phyloP scores from a whole-genome alignment of 2,797 vertebrate species.

The Lutra lutra region DNA sequence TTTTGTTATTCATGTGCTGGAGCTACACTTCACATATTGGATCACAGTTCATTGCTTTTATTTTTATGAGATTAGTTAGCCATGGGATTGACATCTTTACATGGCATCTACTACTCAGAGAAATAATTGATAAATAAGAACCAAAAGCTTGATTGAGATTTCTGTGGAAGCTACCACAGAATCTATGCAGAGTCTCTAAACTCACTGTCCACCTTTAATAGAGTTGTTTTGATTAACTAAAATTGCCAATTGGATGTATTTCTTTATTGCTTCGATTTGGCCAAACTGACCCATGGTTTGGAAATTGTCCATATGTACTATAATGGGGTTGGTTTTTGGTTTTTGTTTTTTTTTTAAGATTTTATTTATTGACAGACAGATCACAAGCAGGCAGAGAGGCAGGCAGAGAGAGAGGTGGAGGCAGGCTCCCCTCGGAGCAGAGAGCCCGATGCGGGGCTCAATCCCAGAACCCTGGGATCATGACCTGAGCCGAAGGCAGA shows the following conservation, averaged over 20 bases:
- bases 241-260: not conserved
- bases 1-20: not conserved
- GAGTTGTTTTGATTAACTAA: not conserved
- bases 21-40: not conserved
- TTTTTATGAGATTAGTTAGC: constrained; percentile 3
- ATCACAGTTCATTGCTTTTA: not conserved
- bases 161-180: not conserved
- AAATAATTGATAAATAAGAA: not conserved
- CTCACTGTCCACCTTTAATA: not conserved
- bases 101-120: not conserved
- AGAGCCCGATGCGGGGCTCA: too few species aligned
- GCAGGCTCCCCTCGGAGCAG: too few species aligned
- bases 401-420: too few species aligned
- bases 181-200: not conserved
- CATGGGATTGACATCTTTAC: not conserved
- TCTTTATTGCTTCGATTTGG: not conserved
- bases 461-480: too few species aligned
- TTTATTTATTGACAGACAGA: too few species aligned
- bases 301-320: not conserved
- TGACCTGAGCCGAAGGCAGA: too few species aligned
- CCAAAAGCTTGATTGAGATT: not conserved
- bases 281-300: not conserved
- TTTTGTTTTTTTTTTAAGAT: too few species aligned
- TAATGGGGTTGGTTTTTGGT: not conserved
- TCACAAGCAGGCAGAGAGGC: too few species aligned